Percentiles rank a stretch among this genome's conserved stretches.
phyloP scores from a whole-genome alignment of 1,140 invertebrate genomes.

The Ceratosolen solmsi region DNA sequence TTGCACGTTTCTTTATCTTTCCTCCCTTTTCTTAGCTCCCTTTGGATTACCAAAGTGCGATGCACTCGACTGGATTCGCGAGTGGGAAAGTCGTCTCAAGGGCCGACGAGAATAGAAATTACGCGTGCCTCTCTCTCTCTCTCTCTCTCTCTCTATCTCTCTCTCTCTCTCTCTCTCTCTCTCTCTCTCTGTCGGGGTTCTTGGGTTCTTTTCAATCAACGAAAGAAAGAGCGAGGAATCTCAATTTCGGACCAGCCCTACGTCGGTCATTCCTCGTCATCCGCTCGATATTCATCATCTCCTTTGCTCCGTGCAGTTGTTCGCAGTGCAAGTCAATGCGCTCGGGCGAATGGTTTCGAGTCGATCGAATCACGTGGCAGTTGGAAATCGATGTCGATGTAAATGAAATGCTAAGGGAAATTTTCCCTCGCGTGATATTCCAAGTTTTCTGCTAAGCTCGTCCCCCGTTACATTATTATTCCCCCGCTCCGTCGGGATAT shows the following conservation, averaged over 20 bases:
- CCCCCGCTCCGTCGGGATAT: background rate
- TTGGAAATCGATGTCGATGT: background rate
- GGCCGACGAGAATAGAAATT: conserved; percentile 4
- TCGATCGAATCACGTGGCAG: background rate
- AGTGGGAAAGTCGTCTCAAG: conserved; percentile 17
- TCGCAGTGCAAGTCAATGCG: conserved; percentile 1
- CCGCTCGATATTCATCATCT: conserved; percentile 24
- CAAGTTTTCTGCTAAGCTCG: background rate
- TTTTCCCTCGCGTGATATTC: background rate
- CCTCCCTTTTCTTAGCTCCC: background rate
- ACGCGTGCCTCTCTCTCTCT: background rate
- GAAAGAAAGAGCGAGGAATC: background rate
- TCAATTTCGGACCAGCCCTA: conserved; percentile 28
- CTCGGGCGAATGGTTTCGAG: background rate
- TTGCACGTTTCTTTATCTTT: too few relatives aligned
- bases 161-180: background rate
- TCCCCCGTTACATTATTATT: background rate
- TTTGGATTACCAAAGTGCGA: conserved; percentile 22
- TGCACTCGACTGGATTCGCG: background rate
- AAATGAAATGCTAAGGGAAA: conserved; percentile 32
- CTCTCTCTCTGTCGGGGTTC: background rate
- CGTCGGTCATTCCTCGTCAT: background rate
- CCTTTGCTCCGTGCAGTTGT: background rate
- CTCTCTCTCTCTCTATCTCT: background rate
- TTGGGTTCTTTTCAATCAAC: conserved; percentile 44